Conservation (phyloP, 2,888 invertebrate species). For the Byasa hedistus region DNA sequence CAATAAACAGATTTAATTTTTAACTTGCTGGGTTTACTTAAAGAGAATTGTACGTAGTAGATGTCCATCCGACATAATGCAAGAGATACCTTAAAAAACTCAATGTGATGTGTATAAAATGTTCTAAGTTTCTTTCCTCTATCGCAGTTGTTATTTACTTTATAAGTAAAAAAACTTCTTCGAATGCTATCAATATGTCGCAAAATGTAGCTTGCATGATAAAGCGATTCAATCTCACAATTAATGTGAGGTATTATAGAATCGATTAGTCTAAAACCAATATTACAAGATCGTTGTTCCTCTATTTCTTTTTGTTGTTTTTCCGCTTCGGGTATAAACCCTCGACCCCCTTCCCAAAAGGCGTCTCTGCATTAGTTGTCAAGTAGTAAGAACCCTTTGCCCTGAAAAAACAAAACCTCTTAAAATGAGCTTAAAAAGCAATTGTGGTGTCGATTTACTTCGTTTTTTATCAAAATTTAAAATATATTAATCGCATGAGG, state of each 20-base stretch:
- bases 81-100: not conserved
- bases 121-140: not conserved
- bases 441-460: too few species aligned
- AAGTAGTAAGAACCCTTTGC: conserved; percentile 70
- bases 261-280: not conserved
- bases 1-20: not conserved
- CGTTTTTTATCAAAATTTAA: too few species aligned
- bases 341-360: conserved; percentile 72
- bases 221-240: not conserved
- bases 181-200: not conserved
- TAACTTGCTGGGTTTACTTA: not conserved
- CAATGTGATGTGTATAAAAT: not conserved
- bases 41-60: too few species aligned
- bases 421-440: too few species aligned
- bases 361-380: conserved; percentile 64
- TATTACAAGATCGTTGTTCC: not conserved
- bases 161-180: not conserved
- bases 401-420: conserved; percentile 44
- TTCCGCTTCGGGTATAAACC: conserved; percentile 60
- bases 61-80: too few species aligned
- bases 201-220: not conserved
- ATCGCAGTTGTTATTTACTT: not conserved
- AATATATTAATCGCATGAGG: too few species aligned
- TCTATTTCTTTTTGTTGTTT: conserved; percentile 33
- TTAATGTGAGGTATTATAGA: not conserved